Conservation (phyloP, 1,140 invertebrate species). For the Magallana angulata region DNA sequence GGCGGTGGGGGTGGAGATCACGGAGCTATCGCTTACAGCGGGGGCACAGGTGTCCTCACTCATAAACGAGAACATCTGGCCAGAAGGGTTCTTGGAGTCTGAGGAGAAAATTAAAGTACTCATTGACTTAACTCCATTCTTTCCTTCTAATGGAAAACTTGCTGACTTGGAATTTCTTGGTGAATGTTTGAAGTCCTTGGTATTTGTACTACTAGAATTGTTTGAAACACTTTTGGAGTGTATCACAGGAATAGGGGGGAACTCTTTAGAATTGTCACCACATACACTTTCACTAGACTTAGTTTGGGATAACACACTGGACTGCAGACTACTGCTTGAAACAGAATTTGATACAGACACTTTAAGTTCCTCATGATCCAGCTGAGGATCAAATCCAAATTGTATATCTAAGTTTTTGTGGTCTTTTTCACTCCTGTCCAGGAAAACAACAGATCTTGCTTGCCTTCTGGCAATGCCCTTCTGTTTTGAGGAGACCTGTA, state of each 20-base stretch:
- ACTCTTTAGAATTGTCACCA: constrained; percentile 18
- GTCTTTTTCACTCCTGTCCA: constrained; percentile 65
- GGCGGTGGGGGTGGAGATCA: neutral
- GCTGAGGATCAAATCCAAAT: constrained; percentile 67
- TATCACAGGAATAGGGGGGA: constrained; percentile 23
- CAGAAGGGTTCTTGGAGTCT: neutral
- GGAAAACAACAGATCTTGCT: constrained; percentile 70
- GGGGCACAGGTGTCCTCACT: constrained; percentile 14
- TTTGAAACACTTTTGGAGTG: constrained; percentile 38
- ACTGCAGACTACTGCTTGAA: constrained; percentile 27
- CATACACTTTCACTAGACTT: constrained; percentile 25
- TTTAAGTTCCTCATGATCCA: constrained; percentile 28
- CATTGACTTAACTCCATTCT: constrained; percentile 31
- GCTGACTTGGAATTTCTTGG: constrained; percentile 21
- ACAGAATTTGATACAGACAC: constrained; percentile 41
- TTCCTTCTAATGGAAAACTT: constrained; percentile 39
- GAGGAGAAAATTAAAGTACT: neutral
- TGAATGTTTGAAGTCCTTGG: constrained; percentile 15
- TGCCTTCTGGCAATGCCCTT: constrained; percentile 48
- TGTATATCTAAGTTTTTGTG: constrained; percentile 66
- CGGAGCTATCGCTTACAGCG: neutral
- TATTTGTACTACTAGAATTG: constrained; percentile 20
- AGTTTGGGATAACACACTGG: constrained; percentile 25
- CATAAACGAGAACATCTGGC: constrained; percentile 4
- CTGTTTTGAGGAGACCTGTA: constrained; percentile 57